These are phyloP conservation scores for Tenualosa thibaudeaui DNA, from an alignment of 2,797 vertebrate species.

Conservation along the genomic window DNA sequence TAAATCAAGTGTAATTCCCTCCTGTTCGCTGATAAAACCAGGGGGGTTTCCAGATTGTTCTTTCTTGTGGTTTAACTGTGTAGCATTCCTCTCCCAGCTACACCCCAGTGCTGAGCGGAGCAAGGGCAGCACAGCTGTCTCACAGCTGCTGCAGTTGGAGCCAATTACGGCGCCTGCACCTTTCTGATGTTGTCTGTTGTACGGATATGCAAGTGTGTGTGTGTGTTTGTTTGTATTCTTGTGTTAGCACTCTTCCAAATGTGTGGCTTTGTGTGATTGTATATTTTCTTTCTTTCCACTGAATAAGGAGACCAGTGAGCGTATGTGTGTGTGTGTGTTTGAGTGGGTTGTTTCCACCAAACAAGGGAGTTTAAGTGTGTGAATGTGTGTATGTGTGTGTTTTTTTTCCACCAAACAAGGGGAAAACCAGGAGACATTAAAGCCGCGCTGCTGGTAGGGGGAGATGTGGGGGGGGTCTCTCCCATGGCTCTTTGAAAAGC, in stretches of 20 bases:
- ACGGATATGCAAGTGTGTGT: neutral
- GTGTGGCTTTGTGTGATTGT: neutral
- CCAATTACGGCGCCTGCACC: constrained; percentile 66
- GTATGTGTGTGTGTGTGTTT: constrained; percentile 20
- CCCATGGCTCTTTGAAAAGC: constrained; percentile 36
- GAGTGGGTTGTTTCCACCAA: constrained; percentile 51
- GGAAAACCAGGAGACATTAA: constrained; percentile 60
- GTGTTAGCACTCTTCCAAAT: neutral
- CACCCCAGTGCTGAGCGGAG: neutral
- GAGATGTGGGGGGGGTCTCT: constrained; percentile 22
- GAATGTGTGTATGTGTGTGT: neutral
- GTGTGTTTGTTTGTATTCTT: neutral
- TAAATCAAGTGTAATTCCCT: constrained; percentile 43
- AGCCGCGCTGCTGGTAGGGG: constrained; percentile 34
- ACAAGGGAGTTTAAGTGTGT: constrained; percentile 36
- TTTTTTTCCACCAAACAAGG: constrained; percentile 19
- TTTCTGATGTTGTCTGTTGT: constrained; percentile 50
- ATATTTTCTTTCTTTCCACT: neutral
- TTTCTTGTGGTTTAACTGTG: constrained; percentile 49
- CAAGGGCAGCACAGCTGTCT: constrained; percentile 58
- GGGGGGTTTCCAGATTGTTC: constrained; percentile 47
- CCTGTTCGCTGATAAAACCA: constrained; percentile 38
- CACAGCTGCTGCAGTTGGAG: constrained; percentile 58
- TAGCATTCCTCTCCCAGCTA: constrained; percentile 42
- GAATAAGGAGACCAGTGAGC: neutral